Conservation (phyloP, 2,888 invertebrate species). For the Brachynemurus nebulosus region DNA sequence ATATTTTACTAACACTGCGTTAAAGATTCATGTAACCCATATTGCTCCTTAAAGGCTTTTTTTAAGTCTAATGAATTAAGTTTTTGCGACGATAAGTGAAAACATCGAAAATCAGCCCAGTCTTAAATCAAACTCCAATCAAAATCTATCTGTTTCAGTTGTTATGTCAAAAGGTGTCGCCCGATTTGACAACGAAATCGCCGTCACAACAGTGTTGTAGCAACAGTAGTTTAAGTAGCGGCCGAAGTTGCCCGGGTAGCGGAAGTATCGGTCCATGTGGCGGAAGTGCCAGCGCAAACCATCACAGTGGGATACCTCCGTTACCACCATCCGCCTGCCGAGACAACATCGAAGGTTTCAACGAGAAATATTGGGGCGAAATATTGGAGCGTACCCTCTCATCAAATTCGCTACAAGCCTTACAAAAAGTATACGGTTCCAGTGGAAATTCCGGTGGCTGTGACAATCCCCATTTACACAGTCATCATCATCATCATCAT, state of each 20-base stretch:
- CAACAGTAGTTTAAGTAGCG: conserved; percentile 21
- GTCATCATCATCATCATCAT: neutral
- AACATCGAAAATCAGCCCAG: too few species aligned
- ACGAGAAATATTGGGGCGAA: conserved; percentile 46
- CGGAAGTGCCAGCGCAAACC: conserved; percentile 35
- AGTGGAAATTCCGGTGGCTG: neutral
- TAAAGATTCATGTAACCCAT: too few species aligned
- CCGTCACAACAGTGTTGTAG: conserved; percentile 26
- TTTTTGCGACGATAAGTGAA: too few species aligned
- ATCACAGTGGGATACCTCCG: conserved; percentile 34
- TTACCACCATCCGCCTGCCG: conserved; percentile 30
- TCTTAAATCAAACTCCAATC: too few species aligned
- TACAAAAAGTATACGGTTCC: neutral
- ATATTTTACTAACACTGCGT: too few species aligned
- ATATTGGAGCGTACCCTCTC: conserved; percentile 65
- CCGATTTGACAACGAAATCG: conserved; percentile 5
- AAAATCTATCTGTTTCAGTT: conserved; percentile 27
- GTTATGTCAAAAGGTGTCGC: conserved; percentile 23
- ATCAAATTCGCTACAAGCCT: conserved; percentile 56
- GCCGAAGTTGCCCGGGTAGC: conserved; percentile 21
- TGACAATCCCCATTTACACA: neutral
- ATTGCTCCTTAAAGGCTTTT: too few species aligned
- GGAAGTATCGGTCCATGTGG: conserved; percentile 33
- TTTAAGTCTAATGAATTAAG: too few species aligned
- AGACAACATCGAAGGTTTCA: conserved; percentile 38